Conservation (phyloP, 2,797 vertebrate genomes). For the Eutrigla gurnardus region DNA sequence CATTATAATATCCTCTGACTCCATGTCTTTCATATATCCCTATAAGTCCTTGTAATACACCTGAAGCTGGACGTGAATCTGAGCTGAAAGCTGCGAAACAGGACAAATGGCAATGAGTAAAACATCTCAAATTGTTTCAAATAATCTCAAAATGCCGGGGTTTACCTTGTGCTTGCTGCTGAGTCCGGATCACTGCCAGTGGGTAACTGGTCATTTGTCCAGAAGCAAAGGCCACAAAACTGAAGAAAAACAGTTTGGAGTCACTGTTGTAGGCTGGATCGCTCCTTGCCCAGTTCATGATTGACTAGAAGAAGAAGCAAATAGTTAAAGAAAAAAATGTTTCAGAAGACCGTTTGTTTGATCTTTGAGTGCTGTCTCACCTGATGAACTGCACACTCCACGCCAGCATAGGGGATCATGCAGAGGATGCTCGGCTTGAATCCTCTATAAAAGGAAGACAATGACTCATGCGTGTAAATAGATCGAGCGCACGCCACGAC, state of each 20-base stretch:
- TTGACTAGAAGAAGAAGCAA: conserved; percentile 71
- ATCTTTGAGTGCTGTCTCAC: conserved; percentile 48
- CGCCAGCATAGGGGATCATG: conserved; percentile 86
- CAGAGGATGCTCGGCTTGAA: conserved; percentile 85
- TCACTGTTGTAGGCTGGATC: conserved; percentile 79
- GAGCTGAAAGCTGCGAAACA: conserved; percentile 79
- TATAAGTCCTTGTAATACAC: conserved; percentile 70
- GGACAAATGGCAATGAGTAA: conserved; percentile 23
- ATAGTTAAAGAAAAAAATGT: neutral
- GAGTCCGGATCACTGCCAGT: conserved; percentile 83
- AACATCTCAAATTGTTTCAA: neutral
- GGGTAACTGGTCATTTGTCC: conserved; percentile 85
- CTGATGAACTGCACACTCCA: conserved; percentile 86
- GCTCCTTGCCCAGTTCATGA: conserved; percentile 82
- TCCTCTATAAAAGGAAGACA: conserved; percentile 83
- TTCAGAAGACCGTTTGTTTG: neutral
- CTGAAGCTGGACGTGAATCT: conserved; percentile 54
- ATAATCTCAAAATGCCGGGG: neutral
- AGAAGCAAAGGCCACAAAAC: conserved; percentile 83
- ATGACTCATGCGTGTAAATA: conserved; percentile 79
- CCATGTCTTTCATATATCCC: conserved; percentile 80
- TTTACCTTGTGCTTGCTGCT: conserved; percentile 84
- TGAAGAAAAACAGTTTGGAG: conserved; percentile 83
- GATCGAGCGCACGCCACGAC: conserved; percentile 72
- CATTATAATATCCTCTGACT: conserved; percentile 82